Base-by-base conservation (phyloP, 2,888 invertebrate genomes). In the Dynastes maya region DNA sequence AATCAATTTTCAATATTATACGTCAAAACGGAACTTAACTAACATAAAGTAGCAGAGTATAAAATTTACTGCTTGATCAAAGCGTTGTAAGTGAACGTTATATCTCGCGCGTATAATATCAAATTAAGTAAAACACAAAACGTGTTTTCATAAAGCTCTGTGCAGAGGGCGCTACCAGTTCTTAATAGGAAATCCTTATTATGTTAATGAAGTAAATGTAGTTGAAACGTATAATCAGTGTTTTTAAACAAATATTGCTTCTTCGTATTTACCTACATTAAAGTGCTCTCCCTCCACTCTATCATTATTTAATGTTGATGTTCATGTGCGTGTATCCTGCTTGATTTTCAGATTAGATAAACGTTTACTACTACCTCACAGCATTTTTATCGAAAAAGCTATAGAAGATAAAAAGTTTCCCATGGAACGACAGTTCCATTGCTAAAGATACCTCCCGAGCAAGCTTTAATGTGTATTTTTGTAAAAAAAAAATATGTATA, bases 31-130 rank as follows among this genome's bases (percentile, higher is more conserved):
- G 22, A 22, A 22, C 22, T 22, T 22, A 22, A 22, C 22, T 37
- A 37, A 37, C 6, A 37, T 37, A 37, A 72, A 27, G 58, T 61
- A 58, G 40, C 61, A 61, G 58, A 40, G 40, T 40, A 72, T 72
- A 61, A 55, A 37, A 58, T 72, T 61, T 45, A 72, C 61, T 22
- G 72, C 72, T 58, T 72, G 61, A 72, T 72, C 58, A 72, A 72
- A 61, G 58, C 58, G 40, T 9, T 58, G 37, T 58, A 72, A 61
- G 45, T 72, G 58, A 72, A 40, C 58, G 58, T 71, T 58, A 55
- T n/a, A 13, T 40, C 37, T 22, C 40, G 72, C 61, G 72, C 5
- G 61, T 58, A 61, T 22, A 72, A 72, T 22, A 9, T 58, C 61
- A 72, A 71, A 61, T 72, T 61, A 58, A 61, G 37, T 70, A 70